These are phyloP conservation scores for Hermodice carunculata DNA, from an alignment of 2,888 invertebrate genomes.

Conservation along the genomic window DNA sequence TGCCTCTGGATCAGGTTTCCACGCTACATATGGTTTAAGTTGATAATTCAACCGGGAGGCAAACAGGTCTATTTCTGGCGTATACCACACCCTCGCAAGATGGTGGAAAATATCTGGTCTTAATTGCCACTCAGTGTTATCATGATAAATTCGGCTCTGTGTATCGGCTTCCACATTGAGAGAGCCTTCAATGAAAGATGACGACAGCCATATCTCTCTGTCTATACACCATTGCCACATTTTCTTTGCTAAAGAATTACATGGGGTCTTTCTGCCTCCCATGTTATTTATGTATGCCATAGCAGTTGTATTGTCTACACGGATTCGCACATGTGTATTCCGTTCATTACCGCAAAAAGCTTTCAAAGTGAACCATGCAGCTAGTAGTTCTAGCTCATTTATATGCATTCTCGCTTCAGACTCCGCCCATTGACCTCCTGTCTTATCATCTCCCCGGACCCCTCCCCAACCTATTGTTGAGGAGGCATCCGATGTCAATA, in stretches of 20 bases:
- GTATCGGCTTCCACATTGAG: neutral
- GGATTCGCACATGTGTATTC: no score
- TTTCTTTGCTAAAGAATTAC: neutral
- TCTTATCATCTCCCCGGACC: no score
- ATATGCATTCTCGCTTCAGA: no score
- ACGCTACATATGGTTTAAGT: constrained; percentile 9
- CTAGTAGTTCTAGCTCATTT: no score
- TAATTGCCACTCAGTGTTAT: neutral
- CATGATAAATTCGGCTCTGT: neutral
- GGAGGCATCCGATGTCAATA: no score
- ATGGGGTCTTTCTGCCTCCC: neutral
- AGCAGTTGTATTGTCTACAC: no score
- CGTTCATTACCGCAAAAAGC: no score
- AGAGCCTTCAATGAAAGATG: neutral
- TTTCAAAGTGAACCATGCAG: no score
- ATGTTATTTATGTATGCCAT: no score
- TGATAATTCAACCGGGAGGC: constrained; percentile 5
- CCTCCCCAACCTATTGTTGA: no score
- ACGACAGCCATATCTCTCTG: neutral
- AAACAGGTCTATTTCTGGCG: neutral
- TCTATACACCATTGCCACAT: neutral
- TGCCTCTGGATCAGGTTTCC: constrained; percentile 17
- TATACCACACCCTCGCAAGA: neutral
- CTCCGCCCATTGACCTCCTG: no score
- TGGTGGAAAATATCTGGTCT: neutral